These are phyloP conservation scores for Ptychadena robeensis DNA, from an alignment of 2,797 vertebrate species.

Conservation along the genomic window DNA sequence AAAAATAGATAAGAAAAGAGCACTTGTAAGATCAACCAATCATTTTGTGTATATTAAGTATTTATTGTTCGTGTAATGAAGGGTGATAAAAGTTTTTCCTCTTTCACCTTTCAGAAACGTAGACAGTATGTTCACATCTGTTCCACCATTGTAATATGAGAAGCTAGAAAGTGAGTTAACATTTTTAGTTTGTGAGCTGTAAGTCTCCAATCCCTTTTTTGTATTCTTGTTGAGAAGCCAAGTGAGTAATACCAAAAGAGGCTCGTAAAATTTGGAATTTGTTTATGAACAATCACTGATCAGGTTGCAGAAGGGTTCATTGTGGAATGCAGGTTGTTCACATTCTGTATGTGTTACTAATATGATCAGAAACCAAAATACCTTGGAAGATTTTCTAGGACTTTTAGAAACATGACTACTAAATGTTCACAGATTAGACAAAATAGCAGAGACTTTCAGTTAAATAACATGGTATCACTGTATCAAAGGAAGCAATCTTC, in stretches of 20 bases:
- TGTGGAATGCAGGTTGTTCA: constrained; percentile 11
- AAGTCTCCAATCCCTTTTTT: not conserved
- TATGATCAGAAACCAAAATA: constrained; percentile 21
- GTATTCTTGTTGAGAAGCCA: not conserved
- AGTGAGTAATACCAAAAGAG: not conserved
- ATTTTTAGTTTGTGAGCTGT: not conserved
- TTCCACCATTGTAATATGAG: too few relatives aligned
- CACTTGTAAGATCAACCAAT: too few relatives aligned
- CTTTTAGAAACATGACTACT: constrained; percentile 33
- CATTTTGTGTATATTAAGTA: too few relatives aligned
- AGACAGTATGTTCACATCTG: too few relatives aligned
- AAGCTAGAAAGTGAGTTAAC: too few relatives aligned
- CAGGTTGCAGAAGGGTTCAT: not conserved
- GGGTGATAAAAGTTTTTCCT: too few relatives aligned
- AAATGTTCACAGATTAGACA: constrained; percentile 42
- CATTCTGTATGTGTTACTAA: not conserved
- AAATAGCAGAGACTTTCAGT: constrained; percentile 31
- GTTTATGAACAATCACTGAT: not conserved
- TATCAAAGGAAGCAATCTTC: constrained; percentile 46
- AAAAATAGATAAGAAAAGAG: too few relatives aligned
- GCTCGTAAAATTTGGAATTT: not conserved
- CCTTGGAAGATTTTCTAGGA: constrained; percentile 4
- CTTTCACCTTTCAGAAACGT: too few relatives aligned
- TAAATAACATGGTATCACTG: constrained; percentile 40
- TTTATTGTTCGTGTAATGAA: too few relatives aligned